Evolutionary conservation across 1,140 invertebrate genomes (phyloP).

Genomic region (Drusus annulatus): DNA sequence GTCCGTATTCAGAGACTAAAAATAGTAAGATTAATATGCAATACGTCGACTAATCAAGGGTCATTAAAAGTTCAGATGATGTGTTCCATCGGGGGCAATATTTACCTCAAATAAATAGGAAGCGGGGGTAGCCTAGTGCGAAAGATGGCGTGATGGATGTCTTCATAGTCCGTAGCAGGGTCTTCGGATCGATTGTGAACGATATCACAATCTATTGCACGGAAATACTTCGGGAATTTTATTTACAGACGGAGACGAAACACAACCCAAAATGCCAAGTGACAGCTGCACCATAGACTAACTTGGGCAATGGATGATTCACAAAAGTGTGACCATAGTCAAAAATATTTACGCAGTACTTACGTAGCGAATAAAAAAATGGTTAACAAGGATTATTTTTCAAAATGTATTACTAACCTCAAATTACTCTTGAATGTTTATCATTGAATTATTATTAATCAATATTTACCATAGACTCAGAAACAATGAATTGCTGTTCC

Average conservation of each 20-base stretch:
- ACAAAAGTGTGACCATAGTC: background rate
- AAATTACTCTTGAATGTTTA: too few relatives aligned
- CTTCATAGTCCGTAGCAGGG: conserved; percentile 44
- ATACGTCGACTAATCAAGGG: conserved; percentile 41
- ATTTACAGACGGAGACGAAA: conserved; percentile 38
- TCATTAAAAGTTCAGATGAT: conserved; percentile 28
- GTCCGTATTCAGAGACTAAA: conserved; percentile 13
- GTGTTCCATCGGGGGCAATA: conserved; percentile 12
- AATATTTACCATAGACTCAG: too few relatives aligned
- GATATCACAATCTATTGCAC: conserved; percentile 26
- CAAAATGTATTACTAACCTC: too few relatives aligned
- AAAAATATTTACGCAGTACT: background rate
- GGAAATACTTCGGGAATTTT: conserved; percentile 31
- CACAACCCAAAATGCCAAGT: conserved; percentile 37
- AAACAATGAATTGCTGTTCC: too few relatives aligned
- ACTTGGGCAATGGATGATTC: conserved; percentile 5
- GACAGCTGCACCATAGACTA: conserved; percentile 38
- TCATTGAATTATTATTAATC: too few relatives aligned
- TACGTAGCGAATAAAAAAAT: background rate
- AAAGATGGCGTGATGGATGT: conserved; percentile 23
- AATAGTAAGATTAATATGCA: conserved; percentile 30
- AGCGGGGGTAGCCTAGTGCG: background rate
- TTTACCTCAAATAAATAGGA: conserved; percentile 47
- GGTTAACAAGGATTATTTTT: background rate
- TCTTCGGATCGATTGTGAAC: conserved; percentile 23